Evolutionary conservation across 2,113 vertebrate species (phyloP), one percentile per base, ranked within the genome.

Genomic region (Lichenostomus cassidix): DNA sequence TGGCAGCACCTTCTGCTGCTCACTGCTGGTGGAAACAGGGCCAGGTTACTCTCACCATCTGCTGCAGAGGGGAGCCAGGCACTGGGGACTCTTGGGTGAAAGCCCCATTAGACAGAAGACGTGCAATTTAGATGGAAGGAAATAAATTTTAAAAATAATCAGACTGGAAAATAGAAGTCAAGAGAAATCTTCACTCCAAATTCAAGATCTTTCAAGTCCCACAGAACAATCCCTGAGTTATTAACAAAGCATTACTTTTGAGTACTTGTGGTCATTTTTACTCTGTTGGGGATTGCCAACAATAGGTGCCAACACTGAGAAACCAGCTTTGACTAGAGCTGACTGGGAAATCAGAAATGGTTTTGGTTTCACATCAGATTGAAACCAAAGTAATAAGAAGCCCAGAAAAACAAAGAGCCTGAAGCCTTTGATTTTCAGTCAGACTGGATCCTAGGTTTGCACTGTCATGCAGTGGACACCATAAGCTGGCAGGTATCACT

Each of bases 31-130:
- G 37, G 69, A 87, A 95, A 59, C 4, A 4, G 50, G 63, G 90
- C 77, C 87, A 90, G 84, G 70, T 85, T 74, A 33, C 75, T 81
- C 39, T 1, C 35, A 88, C 94, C 94, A 94, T 93, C 93, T 92
- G 95, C 89, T 94, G 64, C 84, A 59, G 58, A 85, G 59, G 55
- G 53, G 25, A 90, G 47, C 27, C 3, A 31, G 56, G 56, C 62
- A 68, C 69, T 35, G 18, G 44, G 47, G 41, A 65, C 46, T 70
- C 15, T 24, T 73, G 78, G 52, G 64, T 79, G 62, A 53, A 65
- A 75, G 52, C 55, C 59, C 80, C 3, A 1, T 24, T 23, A 64
- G 13, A 42, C 31, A 65, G 41, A 63, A 64, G 46, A 64, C 0
- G 1, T 19, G 11, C 44, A 44, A 33, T 39, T 41, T 50, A 42